These are phyloP conservation scores for Maniola hyperantus DNA, from an alignment of 2,888 invertebrate species.

Conservation along the genomic window DNA sequence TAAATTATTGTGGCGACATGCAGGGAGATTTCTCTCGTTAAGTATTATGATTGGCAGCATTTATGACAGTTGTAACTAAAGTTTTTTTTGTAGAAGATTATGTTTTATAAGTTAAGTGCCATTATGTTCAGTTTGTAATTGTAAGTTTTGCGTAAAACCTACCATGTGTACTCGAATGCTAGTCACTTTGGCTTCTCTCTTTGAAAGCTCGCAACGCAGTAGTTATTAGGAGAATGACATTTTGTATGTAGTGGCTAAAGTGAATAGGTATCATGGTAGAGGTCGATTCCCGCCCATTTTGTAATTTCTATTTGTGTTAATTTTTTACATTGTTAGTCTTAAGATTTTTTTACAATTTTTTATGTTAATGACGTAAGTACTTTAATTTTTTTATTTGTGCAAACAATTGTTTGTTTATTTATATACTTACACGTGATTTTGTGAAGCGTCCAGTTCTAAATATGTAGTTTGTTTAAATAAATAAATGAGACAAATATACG, in stretches of 20 bases:
- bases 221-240: slow-evolving; percentile 7
- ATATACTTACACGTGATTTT: slow-evolving; percentile 41
- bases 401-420: slow-evolving; percentile 40
- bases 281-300: slow-evolving; percentile 38
- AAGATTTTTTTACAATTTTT: slow-evolving; percentile 43
- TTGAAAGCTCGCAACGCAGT: slow-evolving; percentile 8
- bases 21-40: slow-evolving; percentile 15
- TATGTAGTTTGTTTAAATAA: slow-evolving; percentile 35
- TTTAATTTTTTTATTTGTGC: slow-evolving; percentile 33
- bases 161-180: slow-evolving; percentile 30
- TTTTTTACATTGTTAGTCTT: slow-evolving; percentile 40
- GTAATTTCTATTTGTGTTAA: slow-evolving; percentile 29
- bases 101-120: slow-evolving; percentile 51
- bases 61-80: slow-evolving; percentile 43
- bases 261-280: slow-evolving; percentile 36
- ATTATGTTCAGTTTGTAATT: slow-evolving; percentile 45
- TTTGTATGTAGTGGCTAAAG: slow-evolving; percentile 28
- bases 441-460: slow-evolving; percentile 46
- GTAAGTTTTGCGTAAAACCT: slow-evolving; percentile 35
- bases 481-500: slow-evolving; percentile 35
- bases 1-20: slow-evolving; percentile 46
- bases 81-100: slow-evolving; percentile 34
- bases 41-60: slow-evolving; percentile 47
- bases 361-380: slow-evolving; percentile 41
- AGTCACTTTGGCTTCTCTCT: slow-evolving; percentile 33